Evolutionary conservation across 2,888 invertebrate genomes (phyloP), one percentile per base, ranked within the genome.

Genomic region (Nephrotoma appendiculata): DNA sequence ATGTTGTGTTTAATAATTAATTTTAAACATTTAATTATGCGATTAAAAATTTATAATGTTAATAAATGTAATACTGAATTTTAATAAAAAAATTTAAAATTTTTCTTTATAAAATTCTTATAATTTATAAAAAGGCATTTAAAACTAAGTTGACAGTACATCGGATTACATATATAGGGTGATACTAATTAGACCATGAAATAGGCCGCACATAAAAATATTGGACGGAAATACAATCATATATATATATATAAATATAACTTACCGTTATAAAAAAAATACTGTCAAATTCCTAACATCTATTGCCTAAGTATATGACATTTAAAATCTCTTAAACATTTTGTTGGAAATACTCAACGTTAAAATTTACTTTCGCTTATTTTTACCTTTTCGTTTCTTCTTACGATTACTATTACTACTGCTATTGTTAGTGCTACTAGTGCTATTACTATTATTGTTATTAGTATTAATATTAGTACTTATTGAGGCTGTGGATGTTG

Each of bases 341-440:
- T 31, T 52, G 52, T 52, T 52, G 15, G 2, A 19, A 19, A 12
- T 12, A 11, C n/a, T 48, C 48, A 52, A 52, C 52, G 15, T 52
- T 52, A 52, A 52, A 52, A 71, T 31, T 87, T 88, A 88, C 86
- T 88, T 88, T 44, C 87, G 88, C 87, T 88, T 88, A 87, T 87
- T 88, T 86, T 88, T 88, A 41, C 87, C 87, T 86, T 88, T 88
- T 86, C 88, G 87, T 87, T 71, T 71, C 71, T 71, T 71, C 88
- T 88, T 71, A 71, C 71, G 71, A 31, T 71, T 71, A 71, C 71
- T 71, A 71, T 71, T 71, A 71, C 31, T 71, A 71, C 71, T 71
- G 9, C 71, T 71, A 52, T 52, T 52, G 6, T 52, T 52, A 19
- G 52, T 52, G 19, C 71, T 71, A 71, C 31, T 71, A 9, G 5